Base-by-base conservation (phyloP, 2,888 invertebrate species). In the Papilio protenor region DNA sequence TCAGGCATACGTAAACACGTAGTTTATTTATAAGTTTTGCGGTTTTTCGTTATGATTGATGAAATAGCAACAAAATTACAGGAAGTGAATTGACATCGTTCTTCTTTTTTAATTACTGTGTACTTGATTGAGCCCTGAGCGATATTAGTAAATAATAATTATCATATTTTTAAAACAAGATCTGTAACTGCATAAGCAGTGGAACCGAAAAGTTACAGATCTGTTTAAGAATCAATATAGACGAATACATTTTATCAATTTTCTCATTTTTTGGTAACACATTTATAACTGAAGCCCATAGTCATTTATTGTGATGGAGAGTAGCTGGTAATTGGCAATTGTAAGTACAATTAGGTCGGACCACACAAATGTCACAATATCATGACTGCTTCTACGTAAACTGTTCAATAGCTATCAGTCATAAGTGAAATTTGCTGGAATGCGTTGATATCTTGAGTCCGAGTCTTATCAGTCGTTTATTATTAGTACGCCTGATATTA, bases 371-470 rank as follows among this genome's bases (percentile, higher is more conserved):
- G 47, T 27, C n/a, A 3, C 23, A 49, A 14, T 71, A 71, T 71
- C 27, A 52, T 10, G 47, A 71, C 23, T 23, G 23, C 18, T 5
- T 71, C 21, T 71, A 27, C 52, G 16, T 33, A 27, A 71, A 23
- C 18, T 71, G 2, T 52, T 52, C 49, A 71, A 52, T 71, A 16
- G 23, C 3, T 71, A 33, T 52, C 71, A 33, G 49, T 49, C 52
- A 71, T 70, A 49, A 23, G 72, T 74, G 45, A 57, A 73, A 74
- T 74, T 77, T 77, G 72, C 66, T 74, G 78, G 76, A 81, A 80
- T 73, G 76, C 74, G 71, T 79, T 72, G 70, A 45, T 49, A 57
- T 76, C 75, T 52, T 55, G 11, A 45, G 61, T 75, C 52, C 70
- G 11, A 55, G 40, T 75, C 55, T 78, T 78, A 78, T 78, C 78